Conservation (phyloP, 2,113 vertebrate genomes). For the Bufo bufo region DNA sequence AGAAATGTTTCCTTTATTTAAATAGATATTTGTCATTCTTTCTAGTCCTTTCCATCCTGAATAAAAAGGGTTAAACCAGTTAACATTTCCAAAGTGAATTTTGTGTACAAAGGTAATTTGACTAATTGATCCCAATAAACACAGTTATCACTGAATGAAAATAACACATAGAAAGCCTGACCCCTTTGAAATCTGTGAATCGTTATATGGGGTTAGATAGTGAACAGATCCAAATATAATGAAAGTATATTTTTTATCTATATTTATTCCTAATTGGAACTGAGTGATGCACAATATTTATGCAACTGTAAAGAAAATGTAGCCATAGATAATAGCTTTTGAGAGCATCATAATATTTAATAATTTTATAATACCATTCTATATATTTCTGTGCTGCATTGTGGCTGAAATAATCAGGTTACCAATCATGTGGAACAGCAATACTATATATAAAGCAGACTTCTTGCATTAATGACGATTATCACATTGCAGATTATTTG, state of each 20-base stretch:
- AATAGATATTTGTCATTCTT: not conserved
- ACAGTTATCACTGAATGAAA: not conserved
- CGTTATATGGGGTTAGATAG: not conserved
- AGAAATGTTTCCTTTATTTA: not conserved
- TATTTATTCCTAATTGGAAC: too few relatives aligned
- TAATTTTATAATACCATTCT: too few relatives aligned
- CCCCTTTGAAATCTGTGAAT: too few relatives aligned
- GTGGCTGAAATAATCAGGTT: not conserved
- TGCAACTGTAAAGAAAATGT: not conserved
- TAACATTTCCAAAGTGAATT: conserved; percentile 26
- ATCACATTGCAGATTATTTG: not conserved
- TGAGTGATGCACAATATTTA: not conserved
- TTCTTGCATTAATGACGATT: not conserved
- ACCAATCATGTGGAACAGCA: not conserved
- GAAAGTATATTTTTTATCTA: not conserved
- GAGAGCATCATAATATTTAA: too few relatives aligned
- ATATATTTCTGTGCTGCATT: not conserved
- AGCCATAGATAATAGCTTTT: not conserved
- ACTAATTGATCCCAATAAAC: not conserved
- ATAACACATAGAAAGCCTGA: not conserved
- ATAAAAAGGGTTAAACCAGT: conserved; percentile 11
- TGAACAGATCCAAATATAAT: not conserved
- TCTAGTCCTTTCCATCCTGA: not conserved
- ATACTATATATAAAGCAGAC: not conserved
- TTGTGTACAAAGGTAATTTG: not conserved